Evolutionary conservation across 2,113 vertebrate species (phyloP).

Genomic region (Ia io): DNA sequence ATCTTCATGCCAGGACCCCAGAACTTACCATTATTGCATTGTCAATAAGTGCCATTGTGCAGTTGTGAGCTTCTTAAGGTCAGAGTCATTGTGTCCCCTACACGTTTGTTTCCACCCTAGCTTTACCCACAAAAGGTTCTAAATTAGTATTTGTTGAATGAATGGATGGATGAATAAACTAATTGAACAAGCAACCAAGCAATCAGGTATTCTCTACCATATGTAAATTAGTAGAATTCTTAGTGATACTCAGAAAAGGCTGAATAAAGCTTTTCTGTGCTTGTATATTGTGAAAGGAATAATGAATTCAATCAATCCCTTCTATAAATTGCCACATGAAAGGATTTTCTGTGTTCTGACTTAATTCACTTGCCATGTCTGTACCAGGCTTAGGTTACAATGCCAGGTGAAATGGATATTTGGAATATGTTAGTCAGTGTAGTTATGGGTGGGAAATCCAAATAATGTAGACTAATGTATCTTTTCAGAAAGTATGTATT

Average conservation of each 20-base stretch:
- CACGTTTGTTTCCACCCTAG: background rate
- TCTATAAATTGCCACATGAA: background rate
- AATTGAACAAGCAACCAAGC: background rate
- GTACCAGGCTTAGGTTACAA: background rate
- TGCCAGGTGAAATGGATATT: background rate
- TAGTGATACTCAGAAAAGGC: background rate
- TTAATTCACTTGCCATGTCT: background rate
- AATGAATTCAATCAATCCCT: background rate
- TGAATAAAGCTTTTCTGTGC: background rate
- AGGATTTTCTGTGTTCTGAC: background rate
- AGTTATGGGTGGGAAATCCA: background rate
- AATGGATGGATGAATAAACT: background rate
- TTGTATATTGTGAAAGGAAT: background rate
- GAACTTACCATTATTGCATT: background rate
- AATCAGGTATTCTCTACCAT: background rate
- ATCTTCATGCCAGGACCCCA: background rate
- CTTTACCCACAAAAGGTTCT: background rate
- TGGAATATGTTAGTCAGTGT: background rate
- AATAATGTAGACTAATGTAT: background rate
- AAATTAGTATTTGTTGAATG: background rate
- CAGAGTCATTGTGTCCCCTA: background rate
- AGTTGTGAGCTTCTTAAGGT: background rate
- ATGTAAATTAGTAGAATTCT: background rate
- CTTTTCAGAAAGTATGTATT: background rate
- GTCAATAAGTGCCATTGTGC: background rate